Evolutionary conservation across 2,888 invertebrate genomes (phyloP), one percentile per base, ranked within the genome.

Genomic region (Trichopoda pennipes): DNA sequence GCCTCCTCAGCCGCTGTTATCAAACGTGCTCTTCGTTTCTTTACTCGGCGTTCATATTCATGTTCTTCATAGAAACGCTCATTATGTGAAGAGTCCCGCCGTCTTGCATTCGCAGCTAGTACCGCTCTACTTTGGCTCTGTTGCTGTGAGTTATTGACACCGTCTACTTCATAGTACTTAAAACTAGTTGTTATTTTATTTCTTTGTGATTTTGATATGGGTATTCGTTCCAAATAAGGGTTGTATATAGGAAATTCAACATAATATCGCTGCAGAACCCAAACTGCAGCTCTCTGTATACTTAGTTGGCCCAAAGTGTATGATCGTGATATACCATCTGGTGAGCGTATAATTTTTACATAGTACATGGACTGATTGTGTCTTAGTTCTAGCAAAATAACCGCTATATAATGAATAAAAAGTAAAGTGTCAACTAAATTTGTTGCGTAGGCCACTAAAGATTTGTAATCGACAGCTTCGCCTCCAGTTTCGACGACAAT

Each of bases 31-130:
- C 95, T 93, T 0, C 99, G 93, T 91, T 99, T 99, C 88, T 96
- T 94, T 75, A 99, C 98, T 75, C 98, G 93, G 6, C 98, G 92
- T 89, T 98, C 98, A 87, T 98, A 97, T 91, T 99, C 99, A 88
- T 98, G 96, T 91, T 99, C 99, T 91, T 99, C 99, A 91, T 99
- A 98, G 92, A 99, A 98, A 44, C 98, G 93, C 92, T 99, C 99
- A 92, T 99, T 99, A 92, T 99, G 99, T 84, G 97, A 96, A 0
- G 98, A 96, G 86, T 98, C 94, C 35, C 98, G 93, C 2, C 98
- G 93, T 17, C 98, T 93, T 0, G 96, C 95, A 86, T 95, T 95
- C 2, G 96, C 95, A 3, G 95, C 94, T 84, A 95, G 87, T 87
- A 94, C 93, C 0, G 94, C 94, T 47, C 94, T 91, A 9, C 95